Percentiles rank a stretch among this genome's conserved stretches.
These are phyloP conservation scores for Caenorhabditis sp. DNA, from an alignment of 2,888 invertebrate species.

Conservation along the genomic window DNA sequence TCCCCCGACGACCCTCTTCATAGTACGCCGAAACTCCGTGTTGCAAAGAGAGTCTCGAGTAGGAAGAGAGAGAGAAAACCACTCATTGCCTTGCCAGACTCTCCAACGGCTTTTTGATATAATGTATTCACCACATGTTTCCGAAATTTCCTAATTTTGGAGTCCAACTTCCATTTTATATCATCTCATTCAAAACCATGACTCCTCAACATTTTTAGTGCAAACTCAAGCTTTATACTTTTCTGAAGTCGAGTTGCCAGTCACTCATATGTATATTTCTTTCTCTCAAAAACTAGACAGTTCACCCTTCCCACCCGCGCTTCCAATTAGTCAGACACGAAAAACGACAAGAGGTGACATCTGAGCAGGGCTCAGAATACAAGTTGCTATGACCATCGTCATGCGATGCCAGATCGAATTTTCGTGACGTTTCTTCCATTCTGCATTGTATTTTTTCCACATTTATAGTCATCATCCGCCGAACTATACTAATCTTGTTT, in stretches of 20 bases:
- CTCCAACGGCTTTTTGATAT: background rate
- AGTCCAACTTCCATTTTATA: constrained; percentile 21
- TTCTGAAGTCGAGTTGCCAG: too few relatives aligned
- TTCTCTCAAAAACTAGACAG: background rate
- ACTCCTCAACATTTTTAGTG: constrained; percentile 4
- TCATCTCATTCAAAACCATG: constrained; percentile 10
- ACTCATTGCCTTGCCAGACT: constrained; percentile 8
- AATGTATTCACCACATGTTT: constrained; percentile 10
- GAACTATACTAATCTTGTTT: constrained; percentile 10
- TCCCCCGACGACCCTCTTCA: constrained; percentile 27
- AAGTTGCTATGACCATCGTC: constrained; percentile 34
- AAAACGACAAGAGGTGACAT: constrained; percentile 35
- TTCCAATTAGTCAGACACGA: constrained; percentile 35
- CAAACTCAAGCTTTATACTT: too few relatives aligned
- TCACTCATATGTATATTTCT: constrained; percentile 42
- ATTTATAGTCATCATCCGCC: background rate
- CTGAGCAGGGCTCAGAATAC: constrained; percentile 18
- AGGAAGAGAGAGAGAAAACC: constrained; percentile 13
- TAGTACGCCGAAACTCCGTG: constrained; percentile 25
- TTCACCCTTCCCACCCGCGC: constrained; percentile 6
- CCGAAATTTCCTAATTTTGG: background rate
- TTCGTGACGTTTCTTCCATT: constrained; percentile 45
- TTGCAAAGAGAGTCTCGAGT: constrained; percentile 34
- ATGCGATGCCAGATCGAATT: constrained; percentile 50
- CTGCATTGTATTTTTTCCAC: background rate